Conservation (phyloP, 2,888 invertebrate genomes). For the Sialis fuliginosa region DNA sequence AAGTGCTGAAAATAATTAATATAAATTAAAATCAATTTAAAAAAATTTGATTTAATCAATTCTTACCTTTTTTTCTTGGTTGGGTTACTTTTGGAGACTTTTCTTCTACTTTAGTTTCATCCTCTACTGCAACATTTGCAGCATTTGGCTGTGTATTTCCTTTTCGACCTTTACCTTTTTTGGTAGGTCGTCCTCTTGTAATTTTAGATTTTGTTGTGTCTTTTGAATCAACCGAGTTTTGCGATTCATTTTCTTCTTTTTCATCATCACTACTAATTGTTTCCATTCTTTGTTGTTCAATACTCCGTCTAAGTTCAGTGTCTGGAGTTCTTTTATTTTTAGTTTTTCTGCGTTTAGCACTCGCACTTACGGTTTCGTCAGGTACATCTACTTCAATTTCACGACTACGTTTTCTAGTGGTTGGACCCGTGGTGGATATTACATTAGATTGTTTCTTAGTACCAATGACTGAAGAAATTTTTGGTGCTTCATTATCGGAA, state of each 20-base stretch:
- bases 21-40: no score
- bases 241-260: slow-evolving; percentile 11
- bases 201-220: not conserved
- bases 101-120: not conserved
- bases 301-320: slow-evolving; percentile 19
- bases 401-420: slow-evolving; percentile 27
- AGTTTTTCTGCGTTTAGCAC: slow-evolving; percentile 12
- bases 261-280: slow-evolving; percentile 32
- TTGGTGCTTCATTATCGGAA: slow-evolving; percentile 15
- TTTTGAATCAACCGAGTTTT: no score
- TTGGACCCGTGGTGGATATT: slow-evolving; percentile 10
- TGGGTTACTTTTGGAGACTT: no score
- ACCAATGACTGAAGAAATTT: not conserved
- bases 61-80: not conserved
- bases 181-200: not conserved
- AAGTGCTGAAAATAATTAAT: slow-evolving; percentile 16
- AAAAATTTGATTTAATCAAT: not conserved
- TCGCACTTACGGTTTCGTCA: slow-evolving; percentile 9
- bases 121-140: not conserved
- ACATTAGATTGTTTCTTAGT: not conserved
- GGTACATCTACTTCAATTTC: slow-evolving; percentile 8
- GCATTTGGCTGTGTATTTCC: not conserved
- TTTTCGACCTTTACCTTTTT: not conserved
- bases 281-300: slow-evolving; percentile 33
- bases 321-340: slow-evolving; percentile 19